Percentiles rank a stretch among this genome's conserved stretches.
These are phyloP conservation scores for Hemicentrotus pulcherrimus DNA, from an alignment of 35 echinoderm and acorn worm species.

Conservation along the genomic window DNA sequence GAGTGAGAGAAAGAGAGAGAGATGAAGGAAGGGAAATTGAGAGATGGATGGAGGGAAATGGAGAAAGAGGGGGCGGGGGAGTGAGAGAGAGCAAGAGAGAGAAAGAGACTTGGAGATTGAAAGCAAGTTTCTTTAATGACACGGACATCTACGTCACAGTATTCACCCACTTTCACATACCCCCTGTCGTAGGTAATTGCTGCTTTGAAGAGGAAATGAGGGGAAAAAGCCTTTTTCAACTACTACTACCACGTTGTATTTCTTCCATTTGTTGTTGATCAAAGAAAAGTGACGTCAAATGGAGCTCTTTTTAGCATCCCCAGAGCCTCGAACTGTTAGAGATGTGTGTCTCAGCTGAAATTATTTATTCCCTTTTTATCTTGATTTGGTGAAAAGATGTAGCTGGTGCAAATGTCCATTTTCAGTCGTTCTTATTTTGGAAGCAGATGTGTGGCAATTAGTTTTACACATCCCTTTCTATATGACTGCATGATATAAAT, in stretches of 20 bases:
- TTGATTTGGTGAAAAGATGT: background rate
- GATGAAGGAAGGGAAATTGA: too few relatives aligned
- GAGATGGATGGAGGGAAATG: too few relatives aligned
- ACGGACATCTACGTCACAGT: background rate
- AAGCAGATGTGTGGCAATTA: background rate
- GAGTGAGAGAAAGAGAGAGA: too few relatives aligned
- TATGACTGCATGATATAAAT: too few relatives aligned
- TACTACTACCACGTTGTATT: background rate
- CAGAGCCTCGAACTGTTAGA: background rate
- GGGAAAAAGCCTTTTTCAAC: background rate
- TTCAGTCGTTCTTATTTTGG: background rate
- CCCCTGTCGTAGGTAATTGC: background rate
- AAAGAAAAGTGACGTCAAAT: conserved; percentile 1
- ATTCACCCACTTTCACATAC: background rate
- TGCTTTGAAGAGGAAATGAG: background rate
- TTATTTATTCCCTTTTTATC: background rate
- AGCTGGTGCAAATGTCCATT: background rate
- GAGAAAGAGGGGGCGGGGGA: background rate
- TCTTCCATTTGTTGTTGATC: background rate
- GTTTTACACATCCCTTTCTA: background rate
- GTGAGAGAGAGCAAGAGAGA: background rate
- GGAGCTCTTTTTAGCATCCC: background rate
- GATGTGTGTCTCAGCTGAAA: background rate
- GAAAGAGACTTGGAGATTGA: background rate
- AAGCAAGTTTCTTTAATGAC: background rate